Conservation (phyloP, 2,797 vertebrate genomes). For the Sebastes variabilis region DNA sequence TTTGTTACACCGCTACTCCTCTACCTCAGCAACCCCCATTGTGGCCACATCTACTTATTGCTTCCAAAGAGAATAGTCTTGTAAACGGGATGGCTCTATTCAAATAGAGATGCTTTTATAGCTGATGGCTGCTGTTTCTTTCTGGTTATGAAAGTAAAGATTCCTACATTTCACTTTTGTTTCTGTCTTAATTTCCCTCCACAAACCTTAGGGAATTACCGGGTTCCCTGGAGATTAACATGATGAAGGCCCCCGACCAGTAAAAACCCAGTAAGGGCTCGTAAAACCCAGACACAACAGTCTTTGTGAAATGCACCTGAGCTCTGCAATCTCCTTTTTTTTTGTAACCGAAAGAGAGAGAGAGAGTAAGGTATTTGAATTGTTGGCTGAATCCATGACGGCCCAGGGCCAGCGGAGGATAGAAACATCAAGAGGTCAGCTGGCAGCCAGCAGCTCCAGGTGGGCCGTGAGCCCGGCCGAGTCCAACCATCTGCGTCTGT, state of each 20-base stretch:
- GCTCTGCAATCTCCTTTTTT: background rate
- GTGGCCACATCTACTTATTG: conserved; percentile 14
- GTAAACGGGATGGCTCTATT: conserved; percentile 21
- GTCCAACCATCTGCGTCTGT: conserved; percentile 47
- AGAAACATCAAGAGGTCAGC: conserved; percentile 72
- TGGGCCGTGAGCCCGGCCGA: conserved; percentile 41
- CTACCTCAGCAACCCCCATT: conserved; percentile 37
- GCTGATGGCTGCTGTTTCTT: conserved; percentile 1
- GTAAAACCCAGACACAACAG: conserved; percentile 18
- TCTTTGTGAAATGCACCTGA: conserved; percentile 31
- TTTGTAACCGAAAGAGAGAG: conserved; percentile 2
- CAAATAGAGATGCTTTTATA: background rate
- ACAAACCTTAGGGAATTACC: background rate
- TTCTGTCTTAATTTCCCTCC: background rate
- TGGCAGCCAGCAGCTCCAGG: conserved; percentile 61
- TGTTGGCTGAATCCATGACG: background rate
- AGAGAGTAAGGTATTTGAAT: conserved; percentile 18
- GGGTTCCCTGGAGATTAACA: conserved; percentile 12
- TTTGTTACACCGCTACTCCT: conserved; percentile 31
- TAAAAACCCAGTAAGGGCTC: conserved; percentile 25
- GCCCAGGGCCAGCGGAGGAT: conserved; percentile 54
- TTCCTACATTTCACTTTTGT: background rate
- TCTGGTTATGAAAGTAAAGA: background rate
- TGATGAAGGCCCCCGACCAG: background rate
- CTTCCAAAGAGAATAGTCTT: conserved; percentile 22